These are phyloP conservation scores for Carcina quercana DNA, from an alignment of 2,888 invertebrate species.

Conservation along the genomic window DNA sequence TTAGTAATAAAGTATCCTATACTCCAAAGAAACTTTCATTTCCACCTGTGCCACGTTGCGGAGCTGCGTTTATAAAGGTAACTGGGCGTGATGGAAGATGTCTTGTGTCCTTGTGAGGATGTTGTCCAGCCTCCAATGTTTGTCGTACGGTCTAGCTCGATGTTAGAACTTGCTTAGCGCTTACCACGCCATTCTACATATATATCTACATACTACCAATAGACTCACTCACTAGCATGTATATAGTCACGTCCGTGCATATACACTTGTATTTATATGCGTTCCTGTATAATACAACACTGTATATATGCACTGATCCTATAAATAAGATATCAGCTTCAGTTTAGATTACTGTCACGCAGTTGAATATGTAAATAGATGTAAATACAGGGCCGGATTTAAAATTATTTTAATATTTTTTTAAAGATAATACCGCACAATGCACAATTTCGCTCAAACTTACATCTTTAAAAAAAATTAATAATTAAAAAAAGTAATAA, in stretches of 20 bases:
- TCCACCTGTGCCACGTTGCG: conserved; percentile 58
- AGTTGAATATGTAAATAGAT: conserved; percentile 1
- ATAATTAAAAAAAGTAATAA: too few relatives aligned
- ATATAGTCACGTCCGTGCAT: conserved; percentile 7
- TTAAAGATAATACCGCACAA: too few relatives aligned
- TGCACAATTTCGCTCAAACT: too few relatives aligned
- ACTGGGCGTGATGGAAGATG: conserved; percentile 40
- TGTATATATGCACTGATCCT: conserved; percentile 10
- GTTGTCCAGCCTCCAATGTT: conserved; percentile 25
- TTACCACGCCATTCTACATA: conserved; percentile 10
- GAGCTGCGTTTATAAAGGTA: conserved; percentile 64
- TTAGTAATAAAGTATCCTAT: conserved; percentile 71
- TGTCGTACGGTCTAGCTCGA: conserved; percentile 58
- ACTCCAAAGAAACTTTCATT: conserved; percentile 72
- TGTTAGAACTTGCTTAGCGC: conserved; percentile 57
- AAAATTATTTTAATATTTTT: too few relatives aligned
- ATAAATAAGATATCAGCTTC: conserved; percentile 5
- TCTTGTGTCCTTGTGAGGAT: conserved; percentile 52
- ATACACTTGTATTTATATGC: not conserved
- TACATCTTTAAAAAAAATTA: conserved; percentile 4
- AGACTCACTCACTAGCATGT: conserved; percentile 4
- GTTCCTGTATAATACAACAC: not conserved
- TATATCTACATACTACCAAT: not conserved
- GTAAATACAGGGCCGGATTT: conserved; percentile 1
- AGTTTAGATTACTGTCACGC: conserved; percentile 5